Evolutionary conservation across 35 echinoderm and acorn worm genomes (phyloP).

Genomic region (Eucidaris tribuloides): DNA sequence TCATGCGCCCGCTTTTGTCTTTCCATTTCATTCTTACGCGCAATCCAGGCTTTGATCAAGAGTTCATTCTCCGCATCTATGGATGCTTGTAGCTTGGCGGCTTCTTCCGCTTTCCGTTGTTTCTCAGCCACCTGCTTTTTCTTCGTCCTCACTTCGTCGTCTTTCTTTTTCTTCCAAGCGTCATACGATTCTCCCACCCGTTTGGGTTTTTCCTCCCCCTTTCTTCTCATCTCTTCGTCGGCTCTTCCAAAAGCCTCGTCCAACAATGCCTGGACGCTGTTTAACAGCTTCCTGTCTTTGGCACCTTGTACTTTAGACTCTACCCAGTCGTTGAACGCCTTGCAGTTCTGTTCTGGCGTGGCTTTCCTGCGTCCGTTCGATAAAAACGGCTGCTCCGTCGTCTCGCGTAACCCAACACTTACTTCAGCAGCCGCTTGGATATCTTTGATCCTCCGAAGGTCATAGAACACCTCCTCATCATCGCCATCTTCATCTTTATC

Average conservation of each 20-base stretch:
- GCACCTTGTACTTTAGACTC: conserved; percentile 64
- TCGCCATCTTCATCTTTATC: too few relatives aligned
- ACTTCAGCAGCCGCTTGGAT: neutral
- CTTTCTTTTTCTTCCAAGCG: conserved; percentile 62
- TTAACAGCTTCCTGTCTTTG: conserved; percentile 53
- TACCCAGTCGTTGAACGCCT: conserved; percentile 61
- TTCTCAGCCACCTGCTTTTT: conserved; percentile 6
- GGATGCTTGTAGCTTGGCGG: neutral
- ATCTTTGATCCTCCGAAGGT: conserved; percentile 4
- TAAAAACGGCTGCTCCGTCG: neutral
- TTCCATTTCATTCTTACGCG: conserved; percentile 9
- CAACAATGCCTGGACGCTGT: conserved; percentile 51
- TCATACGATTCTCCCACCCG: conserved; percentile 38
- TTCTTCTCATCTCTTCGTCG: neutral
- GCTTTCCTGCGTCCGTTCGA: conserved; percentile 30
- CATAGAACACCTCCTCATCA: too few relatives aligned
- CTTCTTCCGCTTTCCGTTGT: conserved; percentile 1
- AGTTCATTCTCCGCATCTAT: conserved; percentile 18
- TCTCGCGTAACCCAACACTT: neutral
- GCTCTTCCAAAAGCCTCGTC: conserved; percentile 72
- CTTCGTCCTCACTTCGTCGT: neutral
- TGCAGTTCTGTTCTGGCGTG: conserved; percentile 60
- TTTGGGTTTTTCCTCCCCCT: neutral
- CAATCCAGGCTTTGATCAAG: conserved; percentile 27
- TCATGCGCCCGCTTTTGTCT: conserved; percentile 2